Conservation (phyloP, 2,797 vertebrate species). For the Nasua narica region DNA sequence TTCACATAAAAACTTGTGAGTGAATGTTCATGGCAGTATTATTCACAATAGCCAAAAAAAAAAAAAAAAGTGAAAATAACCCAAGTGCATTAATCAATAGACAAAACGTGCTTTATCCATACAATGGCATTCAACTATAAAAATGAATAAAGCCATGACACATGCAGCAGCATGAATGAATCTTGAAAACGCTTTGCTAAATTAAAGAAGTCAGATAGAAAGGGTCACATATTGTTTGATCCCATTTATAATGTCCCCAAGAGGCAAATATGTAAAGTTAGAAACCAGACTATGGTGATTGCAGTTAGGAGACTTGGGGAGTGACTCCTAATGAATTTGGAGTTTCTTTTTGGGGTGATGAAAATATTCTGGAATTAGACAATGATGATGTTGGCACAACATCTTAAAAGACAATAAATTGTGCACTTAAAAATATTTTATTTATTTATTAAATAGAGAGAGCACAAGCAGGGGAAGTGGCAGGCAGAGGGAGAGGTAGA, state of each 20-base stretch:
- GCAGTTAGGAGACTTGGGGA: background rate
- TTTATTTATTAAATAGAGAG: background rate
- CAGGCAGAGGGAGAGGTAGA: background rate
- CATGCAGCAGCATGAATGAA: background rate
- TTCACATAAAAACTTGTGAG: background rate
- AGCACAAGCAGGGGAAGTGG: background rate
- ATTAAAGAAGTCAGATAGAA: background rate
- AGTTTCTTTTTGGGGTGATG: background rate
- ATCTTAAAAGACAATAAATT: background rate
- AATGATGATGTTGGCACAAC: background rate
- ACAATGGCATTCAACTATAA: background rate
- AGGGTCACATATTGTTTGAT: background rate
- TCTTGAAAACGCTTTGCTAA: background rate
- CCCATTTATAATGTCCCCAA: background rate
- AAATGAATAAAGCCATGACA: background rate
- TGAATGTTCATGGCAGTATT: background rate
- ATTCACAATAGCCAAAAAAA: background rate
- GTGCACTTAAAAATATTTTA: background rate
- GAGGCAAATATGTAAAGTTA: background rate
- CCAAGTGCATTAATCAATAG: background rate
- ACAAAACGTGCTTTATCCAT: background rate
- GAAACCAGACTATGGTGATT: background rate
- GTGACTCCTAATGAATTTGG: background rate
- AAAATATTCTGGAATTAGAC: background rate
- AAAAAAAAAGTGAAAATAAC: background rate